phyloP scores from a whole-genome alignment of 2,113 vertebrate species.

The Anhinga anhinga region DNA sequence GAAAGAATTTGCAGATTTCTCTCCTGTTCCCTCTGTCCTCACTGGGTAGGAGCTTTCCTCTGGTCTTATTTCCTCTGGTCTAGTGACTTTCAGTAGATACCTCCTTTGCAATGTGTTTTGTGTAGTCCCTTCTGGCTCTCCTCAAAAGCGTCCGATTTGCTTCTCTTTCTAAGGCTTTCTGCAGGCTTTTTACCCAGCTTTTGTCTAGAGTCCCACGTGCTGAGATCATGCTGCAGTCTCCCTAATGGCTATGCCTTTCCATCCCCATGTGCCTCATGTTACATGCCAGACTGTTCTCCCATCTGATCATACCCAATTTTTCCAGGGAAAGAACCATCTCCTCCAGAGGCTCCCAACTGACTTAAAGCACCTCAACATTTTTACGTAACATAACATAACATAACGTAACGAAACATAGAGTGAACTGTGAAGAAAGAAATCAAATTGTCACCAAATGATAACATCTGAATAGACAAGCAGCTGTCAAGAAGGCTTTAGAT shows the following conservation, averaged over 20 bases:
- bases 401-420: not conserved
- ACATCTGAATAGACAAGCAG: not conserved
- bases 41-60: not conserved
- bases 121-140: not conserved
- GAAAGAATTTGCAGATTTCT: not conserved
- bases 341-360: not conserved
- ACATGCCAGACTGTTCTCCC: not conserved
- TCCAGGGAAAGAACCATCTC: not conserved
- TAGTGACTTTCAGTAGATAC: not conserved
- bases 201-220: accelerated
- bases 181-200: not conserved
- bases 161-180: not conserved
- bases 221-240: not conserved
- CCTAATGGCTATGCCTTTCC: not conserved
- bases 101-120: not conserved
- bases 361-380: not conserved
- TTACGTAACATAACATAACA: not conserved
- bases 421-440: not conserved
- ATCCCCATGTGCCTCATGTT: not conserved
- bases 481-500: not conserved
- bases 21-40: not conserved
- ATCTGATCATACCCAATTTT: not conserved
- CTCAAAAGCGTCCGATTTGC: not conserved
- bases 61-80: not conserved
- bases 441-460: not conserved